Conservation (phyloP, 2,113 vertebrate genomes). For the Oncorhynchus mykiss region DNA sequence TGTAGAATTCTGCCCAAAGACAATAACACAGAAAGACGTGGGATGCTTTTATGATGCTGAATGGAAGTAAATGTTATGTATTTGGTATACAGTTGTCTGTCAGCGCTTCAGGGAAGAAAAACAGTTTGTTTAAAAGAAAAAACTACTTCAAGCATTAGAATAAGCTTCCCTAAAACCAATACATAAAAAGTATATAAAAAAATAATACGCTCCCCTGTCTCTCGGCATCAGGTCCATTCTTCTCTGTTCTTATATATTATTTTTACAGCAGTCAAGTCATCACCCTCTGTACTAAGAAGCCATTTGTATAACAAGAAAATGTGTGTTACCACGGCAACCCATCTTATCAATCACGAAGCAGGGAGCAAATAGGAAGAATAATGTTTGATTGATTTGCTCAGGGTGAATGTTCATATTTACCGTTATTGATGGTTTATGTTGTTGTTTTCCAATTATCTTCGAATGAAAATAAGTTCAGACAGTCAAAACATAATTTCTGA, state of each 20-base stretch:
- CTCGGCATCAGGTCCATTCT: not conserved
- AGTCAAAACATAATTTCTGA: too few relatives aligned
- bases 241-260: not conserved
- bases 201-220: not conserved
- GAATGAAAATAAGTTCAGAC: too few relatives aligned
- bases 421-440: too few relatives aligned
- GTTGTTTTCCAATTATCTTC: too few relatives aligned
- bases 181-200: too few relatives aligned
- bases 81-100: too few relatives aligned
- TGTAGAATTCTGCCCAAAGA: too few relatives aligned
- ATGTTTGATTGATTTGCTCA: not conserved
- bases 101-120: too few relatives aligned
- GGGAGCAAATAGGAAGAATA: not conserved
- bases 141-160: not conserved
- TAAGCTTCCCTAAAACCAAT: not conserved
- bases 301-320: slow-evolving; percentile 25
- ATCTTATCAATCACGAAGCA: slow-evolving; percentile 43
- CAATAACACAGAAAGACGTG: too few relatives aligned
- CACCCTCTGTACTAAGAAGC: slow-evolving; percentile 14
- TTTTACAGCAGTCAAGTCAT: slow-evolving; percentile 29
- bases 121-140: not conserved
- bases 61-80: too few relatives aligned
- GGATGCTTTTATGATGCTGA: too few relatives aligned
- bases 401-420: not conserved
- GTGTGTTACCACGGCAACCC: slow-evolving; percentile 49